Evolutionary conservation across 2,888 invertebrate genomes (phyloP).

Genomic region (Nipponacmea schrenckii): DNA sequence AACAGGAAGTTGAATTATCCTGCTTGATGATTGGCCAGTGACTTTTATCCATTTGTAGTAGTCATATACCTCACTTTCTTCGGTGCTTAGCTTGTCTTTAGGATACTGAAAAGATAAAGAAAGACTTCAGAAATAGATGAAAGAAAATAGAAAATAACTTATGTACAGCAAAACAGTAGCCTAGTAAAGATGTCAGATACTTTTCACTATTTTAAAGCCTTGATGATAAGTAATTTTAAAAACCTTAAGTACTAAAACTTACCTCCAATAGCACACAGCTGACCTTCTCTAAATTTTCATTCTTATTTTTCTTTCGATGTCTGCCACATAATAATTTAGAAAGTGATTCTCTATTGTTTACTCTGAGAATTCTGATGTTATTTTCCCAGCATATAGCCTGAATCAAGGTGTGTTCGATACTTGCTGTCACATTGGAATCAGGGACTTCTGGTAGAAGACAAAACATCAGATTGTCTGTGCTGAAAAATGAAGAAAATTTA

Average conservation of each 20-base stretch:
- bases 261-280: slow-evolving; percentile 8
- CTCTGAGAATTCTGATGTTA: background rate
- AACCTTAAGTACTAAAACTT: background rate
- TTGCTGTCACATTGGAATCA: background rate
- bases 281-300: background rate
- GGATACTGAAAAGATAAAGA: background rate
- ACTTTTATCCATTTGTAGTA: background rate
- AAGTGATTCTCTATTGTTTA: background rate
- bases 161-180: background rate
- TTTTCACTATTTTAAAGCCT: too few species aligned
- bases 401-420: background rate
- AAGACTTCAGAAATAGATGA: background rate
- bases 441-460: background rate
- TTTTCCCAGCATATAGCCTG: slow-evolving; percentile 4
- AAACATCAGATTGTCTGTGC: background rate
- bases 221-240: too few species aligned
- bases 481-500: background rate
- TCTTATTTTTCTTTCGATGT: background rate
- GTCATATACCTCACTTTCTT: background rate
- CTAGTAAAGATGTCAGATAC: background rate
- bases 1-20: slow-evolving; percentile 1
- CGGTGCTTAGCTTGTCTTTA: background rate
- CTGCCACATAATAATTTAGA: background rate
- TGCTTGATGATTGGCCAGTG: background rate
- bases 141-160: background rate